Base-by-base conservation (phyloP, 2,797 vertebrate species). In the Smutsia gigantea region DNA sequence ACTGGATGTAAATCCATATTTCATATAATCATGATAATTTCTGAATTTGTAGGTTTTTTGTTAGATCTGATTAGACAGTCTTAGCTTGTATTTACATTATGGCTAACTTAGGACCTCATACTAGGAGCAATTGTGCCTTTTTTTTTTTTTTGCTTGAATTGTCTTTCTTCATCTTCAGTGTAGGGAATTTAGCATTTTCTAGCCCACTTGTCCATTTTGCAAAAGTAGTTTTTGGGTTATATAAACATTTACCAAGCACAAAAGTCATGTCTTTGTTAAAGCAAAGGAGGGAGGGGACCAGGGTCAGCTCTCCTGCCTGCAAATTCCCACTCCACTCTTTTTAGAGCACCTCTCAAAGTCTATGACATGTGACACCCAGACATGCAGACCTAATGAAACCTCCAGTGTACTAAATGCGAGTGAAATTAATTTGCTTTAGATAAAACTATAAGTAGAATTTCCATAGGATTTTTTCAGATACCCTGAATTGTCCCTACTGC, bases 161-260 rank as follows among this genome's bases (percentile, higher is more conserved):
- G 25, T 93, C 29, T 63, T 90, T 95, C 79, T 92, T 94, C 42
- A 46, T 59, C 74, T 89, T 82, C 29, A n/a, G 15, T 61, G 23
- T 51, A 91, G 6, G 23, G 42, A 78, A 78, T 83, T 85, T 53
- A 63, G 66, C 85, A 42, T 74, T 83, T 93, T 86, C 39, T 86
- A 82, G 82, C 63, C 15, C n/a, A 59, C 29, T 85, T 61, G 4
- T 90, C 57, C 57, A 69, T 79, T 69, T 93, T 75, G 46, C 59
- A 94, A 87, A 96, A 92, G 81, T 79, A 66, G 53, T 37, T 92
- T 89, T 64, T 53, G 74, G 17, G 37, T 95, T 95, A 81, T 63
- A 64, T 92, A 94, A 95, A 29, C 42, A 78, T 61, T 90, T 88
- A 72, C 23, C 55, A 83, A 63, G 42, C 63, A 79, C 39, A 90